phyloP scores from a whole-genome alignment of 2,888 invertebrate genomes.

The Scaptomyza caliginosa region DNA sequence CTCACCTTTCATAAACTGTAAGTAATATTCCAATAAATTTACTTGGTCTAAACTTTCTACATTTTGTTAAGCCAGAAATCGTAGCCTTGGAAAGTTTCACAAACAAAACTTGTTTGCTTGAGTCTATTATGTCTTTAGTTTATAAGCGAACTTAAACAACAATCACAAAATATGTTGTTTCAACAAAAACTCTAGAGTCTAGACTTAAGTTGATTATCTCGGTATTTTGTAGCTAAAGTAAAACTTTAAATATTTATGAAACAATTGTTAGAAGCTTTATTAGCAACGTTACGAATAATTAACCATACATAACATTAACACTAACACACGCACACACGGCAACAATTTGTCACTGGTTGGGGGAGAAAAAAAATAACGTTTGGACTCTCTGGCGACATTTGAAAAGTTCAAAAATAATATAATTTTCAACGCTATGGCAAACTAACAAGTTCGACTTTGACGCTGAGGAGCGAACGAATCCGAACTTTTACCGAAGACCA shows the following conservation, averaged over 20 bases:
- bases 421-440: conserved; percentile 74
- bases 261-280: conserved; percentile 51
- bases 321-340: conserved; percentile 18
- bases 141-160: not conserved
- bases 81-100: conserved; percentile 1
- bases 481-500: conserved; percentile 47
- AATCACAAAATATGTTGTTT: not conserved
- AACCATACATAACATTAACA: conserved; percentile 22
- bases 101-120: conserved; percentile 13
- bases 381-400: conserved; percentile 74
- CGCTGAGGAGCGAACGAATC: conserved; percentile 26
- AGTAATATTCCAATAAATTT: conserved; percentile 4
- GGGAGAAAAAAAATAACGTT: conserved; percentile 18
- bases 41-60: conserved; percentile 7
- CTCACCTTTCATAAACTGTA: not conserved
- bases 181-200: not conserved
- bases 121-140: not conserved
- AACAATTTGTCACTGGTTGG: conserved; percentile 61
- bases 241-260: conserved; percentile 30
- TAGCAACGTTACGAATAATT: conserved; percentile 57
- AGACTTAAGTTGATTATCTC: conserved; percentile 3
- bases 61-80: not conserved
- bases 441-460: conserved; percentile 73
- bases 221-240: not conserved
- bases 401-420: conserved; percentile 78